Evolutionary conservation across 1,140 invertebrate species (phyloP), one percentile per base, ranked within the genome.

Genomic region (Pseudomyrmex pallidus): DNA sequence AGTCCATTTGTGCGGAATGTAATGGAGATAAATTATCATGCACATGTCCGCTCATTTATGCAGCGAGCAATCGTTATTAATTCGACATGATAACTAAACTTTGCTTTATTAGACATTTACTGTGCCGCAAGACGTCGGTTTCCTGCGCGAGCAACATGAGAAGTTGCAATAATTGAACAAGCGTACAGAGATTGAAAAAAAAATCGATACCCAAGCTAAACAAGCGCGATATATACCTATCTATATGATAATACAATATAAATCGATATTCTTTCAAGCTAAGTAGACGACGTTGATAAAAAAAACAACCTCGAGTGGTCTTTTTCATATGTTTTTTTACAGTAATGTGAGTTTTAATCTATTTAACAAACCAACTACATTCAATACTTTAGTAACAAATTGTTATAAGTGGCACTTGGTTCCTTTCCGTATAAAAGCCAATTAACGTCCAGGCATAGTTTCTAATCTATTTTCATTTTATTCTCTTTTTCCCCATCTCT

Each of bases 391-490:
- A 78, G 44, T 64, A 57, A 46, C 54, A 80, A 80, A 80, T 61
- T 80, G 66, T 80, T 72, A 25, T 48, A 80, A 80, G 20, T 59
- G 66, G 35, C 54, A 59, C 22, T 70, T 12, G 66, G 20, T 70
- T 80, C 64, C 20, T 72, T 80, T 44, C 25, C 22, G 25, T 56
- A 56, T 72, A 59, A 70, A 70, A 59, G 54, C 66, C 66, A 80
- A 80, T 77, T 52, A 73, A 62, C 76, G 20, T 59, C 54, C 66
- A 59, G 56, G 35, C 46, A 50, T 72, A 70, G 54, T 80, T 80
- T 80, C 76, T 80, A 80, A 80, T 80, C 76, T 72, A 80, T 72
- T 80, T 80, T 46, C 66, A 80, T 72, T 72, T 70, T 59, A 57
- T n/a, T 59, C 76, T 80, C 54, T 59, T 25, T 44, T n/a, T 64